These are phyloP conservation scores for Gracilinanus agilis DNA, from an alignment of 2,113 vertebrate genomes.

Conservation along the genomic window DNA sequence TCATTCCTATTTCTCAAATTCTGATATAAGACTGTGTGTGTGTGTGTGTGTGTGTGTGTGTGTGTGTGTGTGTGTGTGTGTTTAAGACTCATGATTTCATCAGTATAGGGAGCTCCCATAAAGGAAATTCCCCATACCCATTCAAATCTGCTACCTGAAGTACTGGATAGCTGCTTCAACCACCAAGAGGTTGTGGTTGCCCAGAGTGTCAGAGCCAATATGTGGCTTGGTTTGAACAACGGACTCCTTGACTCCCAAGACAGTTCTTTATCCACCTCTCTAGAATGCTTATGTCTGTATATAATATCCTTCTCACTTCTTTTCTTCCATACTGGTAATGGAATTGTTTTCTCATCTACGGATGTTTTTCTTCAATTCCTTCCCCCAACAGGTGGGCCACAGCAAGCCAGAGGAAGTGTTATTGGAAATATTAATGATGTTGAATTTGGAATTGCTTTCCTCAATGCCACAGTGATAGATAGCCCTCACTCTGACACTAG, in stretches of 20 bases:
- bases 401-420: conserved; percentile 92
- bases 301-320: conserved; percentile 38
- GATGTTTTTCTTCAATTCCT: conserved; percentile 20
- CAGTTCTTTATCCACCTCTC: background rate
- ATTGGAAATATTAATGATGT: conserved; percentile 94
- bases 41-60: too few species aligned
- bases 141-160: background rate
- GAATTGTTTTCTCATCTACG: conserved; percentile 58
- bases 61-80: too few species aligned
- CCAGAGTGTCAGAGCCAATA: background rate
- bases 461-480: conserved; percentile 91
- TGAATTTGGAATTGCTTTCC: conserved; percentile 93
- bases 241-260: background rate
- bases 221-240: background rate
- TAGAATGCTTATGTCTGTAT: conserved; percentile 20
- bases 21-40: conserved; percentile 12
- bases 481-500: conserved; percentile 82
- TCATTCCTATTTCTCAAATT: conserved; percentile 62
- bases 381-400: conserved; percentile 90
- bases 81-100: background rate
- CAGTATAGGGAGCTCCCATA: background rate
- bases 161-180: background rate
- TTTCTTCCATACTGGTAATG: conserved; percentile 51
- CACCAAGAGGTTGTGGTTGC: background rate
- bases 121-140: background rate